Evolutionary conservation across 2,888 invertebrate species (phyloP), one percentile per base, ranked within the genome.

Genomic region (Heteromyza rotundicornis): DNA sequence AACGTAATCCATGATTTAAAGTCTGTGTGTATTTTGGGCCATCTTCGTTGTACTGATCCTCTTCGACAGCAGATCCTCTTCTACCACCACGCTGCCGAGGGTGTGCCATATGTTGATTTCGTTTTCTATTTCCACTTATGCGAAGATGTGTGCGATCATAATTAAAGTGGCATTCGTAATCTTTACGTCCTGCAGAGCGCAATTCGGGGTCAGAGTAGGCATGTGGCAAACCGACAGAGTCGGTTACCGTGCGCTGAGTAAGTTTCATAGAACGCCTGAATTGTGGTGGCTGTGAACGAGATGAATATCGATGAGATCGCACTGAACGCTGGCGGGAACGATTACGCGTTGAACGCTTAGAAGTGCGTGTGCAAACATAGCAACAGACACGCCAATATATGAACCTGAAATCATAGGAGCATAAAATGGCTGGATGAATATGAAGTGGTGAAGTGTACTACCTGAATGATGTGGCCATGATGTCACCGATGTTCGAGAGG

Each of bases 371-470:
- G 82, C 95, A 96, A 53, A 93, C 89, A 82, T 92, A 95, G 78
- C 95, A 95, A 77, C 95, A 96, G 2, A 94, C 90, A 60, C 92
- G 89, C 95, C 95, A 95, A 80, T 96, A 96, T n/a, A 95, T 84
- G 77, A 95, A 95, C 68, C 94, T 90, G 70, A 17, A 69, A 67
- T 16, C n/a, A 10, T 27, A 32, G 23, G 5, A 22, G 22, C 3
- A 35, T 22, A 51, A 60, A 53, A 36, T 27, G 24, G 0, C 32
- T 50, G 49, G 7, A 56, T 32, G 2, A 20, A 23, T n/a, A 52
- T 17, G 24, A 44, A 32, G 53, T 12, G 19, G 52, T 19, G 22
- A 1, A 7, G 8, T 12, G 40, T 63, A 69, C 69, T 75, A 87
- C 88, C 91, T 88, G 85, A 96, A 96, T 7, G 94, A 94, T 51